Base-by-base conservation (phyloP, 2,888 invertebrate genomes). In the Drosophila nigricruria region DNA sequence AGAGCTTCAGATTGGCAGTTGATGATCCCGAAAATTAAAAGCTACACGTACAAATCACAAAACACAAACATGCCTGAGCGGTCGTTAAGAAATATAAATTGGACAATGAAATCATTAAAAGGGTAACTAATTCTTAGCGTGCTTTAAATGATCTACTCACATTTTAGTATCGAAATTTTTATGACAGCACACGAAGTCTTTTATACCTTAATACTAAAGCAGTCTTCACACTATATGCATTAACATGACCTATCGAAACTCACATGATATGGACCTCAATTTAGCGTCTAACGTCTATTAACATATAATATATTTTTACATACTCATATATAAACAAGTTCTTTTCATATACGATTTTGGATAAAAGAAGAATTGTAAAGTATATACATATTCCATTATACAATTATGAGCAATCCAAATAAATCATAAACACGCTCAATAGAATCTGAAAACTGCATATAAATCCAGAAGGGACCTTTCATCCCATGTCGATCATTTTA, bases 21-120 rank as follows among this genome's bases (percentile, higher is more conserved):
- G 75, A 75, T 75, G 75, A 75, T 56, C 59, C 71, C 75, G 67
- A 75, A 74, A 74, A 74, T 75, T 75, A 75, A 75, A 75, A 74
- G 75, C 75, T 71, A 60, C 71, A 75, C 67, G 63, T 71, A 61
- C 58, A 50, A 75, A 64, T 68, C 63, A 27, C 59, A 68, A 57
- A 76, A 47, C 76, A 59, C 63, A 53, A 76, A 43, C 71, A 67
- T 65, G 70, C 43, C 63, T 40, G 64, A 70, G 75, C 77, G 87
- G 84, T 90, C 86, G 90, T 91, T 90, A 90, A 85, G 72, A 82
- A 78, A 81, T 81, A 91, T 91, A 91, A 91, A 91, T 87, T 90
- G 89, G 86, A 88, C 90, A 91, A 92, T 91, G 87, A 91, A 91
- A 91, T 90, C 86, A 91, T 92, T 92, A 91, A 90, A 73, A 32